These are phyloP conservation scores for Bathybates hornii DNA, from an alignment of 2,113 vertebrate genomes.

Conservation along the genomic window DNA sequence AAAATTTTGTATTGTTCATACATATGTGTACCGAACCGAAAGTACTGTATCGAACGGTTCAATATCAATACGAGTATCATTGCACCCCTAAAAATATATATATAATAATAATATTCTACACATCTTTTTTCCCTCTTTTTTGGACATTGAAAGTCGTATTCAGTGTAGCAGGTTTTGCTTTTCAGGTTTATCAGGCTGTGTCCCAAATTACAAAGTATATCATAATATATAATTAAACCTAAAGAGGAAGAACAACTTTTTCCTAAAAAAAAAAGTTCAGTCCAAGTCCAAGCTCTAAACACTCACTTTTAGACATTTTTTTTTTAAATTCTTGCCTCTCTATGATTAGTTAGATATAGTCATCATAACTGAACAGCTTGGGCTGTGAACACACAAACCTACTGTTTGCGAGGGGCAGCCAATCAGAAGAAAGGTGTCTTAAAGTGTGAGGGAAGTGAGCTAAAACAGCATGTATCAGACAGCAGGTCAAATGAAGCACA, in stretches of 20 bases:
- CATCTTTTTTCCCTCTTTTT: background rate
- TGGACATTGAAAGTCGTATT: background rate
- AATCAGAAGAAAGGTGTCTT: background rate
- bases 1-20: no score
- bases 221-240: background rate
- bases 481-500: background rate
- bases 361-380: background rate
- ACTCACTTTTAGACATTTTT: background rate
- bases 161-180: background rate
- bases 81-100: no score
- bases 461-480: background rate
- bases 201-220: background rate
- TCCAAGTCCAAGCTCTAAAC: background rate
- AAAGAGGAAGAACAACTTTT: no score
- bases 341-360: background rate
- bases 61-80: no score
- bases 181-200: background rate
- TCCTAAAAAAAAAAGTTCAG: background rate
- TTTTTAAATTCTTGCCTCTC: background rate
- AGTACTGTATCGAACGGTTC: no score
- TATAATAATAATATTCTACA: rapidly evolving
- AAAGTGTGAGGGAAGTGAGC: background rate
- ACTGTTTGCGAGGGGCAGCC: background rate
- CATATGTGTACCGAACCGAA: no score
- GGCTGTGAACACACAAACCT: background rate